Percentiles rank a stretch among this genome's conserved stretches.
Evolutionary conservation across 2,888 invertebrate genomes (phyloP).

Genomic region (Perizoma flavofasciatum): DNA sequence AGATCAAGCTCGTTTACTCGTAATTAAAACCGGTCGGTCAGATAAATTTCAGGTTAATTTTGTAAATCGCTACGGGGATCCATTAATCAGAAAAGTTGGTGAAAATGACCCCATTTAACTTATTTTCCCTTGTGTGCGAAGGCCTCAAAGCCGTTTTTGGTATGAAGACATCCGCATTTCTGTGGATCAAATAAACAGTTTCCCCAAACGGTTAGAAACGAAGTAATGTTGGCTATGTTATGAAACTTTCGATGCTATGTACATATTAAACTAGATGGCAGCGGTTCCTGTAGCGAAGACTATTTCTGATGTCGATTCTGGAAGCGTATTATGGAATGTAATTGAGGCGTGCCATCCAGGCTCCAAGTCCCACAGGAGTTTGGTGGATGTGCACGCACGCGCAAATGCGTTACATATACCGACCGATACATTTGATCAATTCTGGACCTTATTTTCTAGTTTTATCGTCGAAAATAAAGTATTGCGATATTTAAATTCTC

Average conservation of each 20-base stretch:
- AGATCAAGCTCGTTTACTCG: neutral
- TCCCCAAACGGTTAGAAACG: constrained; percentile 26
- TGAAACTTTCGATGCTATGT: constrained; percentile 40
- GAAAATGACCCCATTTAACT: constrained; percentile 30
- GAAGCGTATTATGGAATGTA: constrained; percentile 65
- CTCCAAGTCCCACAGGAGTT: constrained; percentile 58
- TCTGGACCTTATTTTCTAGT: constrained; percentile 18
- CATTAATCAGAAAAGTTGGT: constrained; percentile 33
- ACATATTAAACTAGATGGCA: constrained; percentile 58
- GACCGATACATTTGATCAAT: constrained; percentile 20
- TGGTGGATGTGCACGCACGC: constrained; percentile 48
- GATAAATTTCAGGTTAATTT: constrained; percentile 17
- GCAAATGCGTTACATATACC: constrained; percentile 42
- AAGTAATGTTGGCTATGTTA: constrained; percentile 36
- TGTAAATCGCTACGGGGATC: constrained; percentile 26
- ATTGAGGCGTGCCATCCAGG: constrained; percentile 67
- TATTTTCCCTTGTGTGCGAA: constrained; percentile 25
- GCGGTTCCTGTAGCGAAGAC: constrained; percentile 48
- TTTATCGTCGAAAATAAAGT: constrained; percentile 23
- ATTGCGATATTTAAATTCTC: neutral
- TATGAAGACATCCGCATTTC: constrained; percentile 27
- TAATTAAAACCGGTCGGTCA: constrained; percentile 3
- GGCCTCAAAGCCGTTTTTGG: constrained; percentile 28
- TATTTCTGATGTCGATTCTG: constrained; percentile 63
- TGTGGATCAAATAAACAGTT: constrained; percentile 30